phyloP scores from a whole-genome alignment of 2,113 vertebrate genomes.

The Todiramphus saurophagus region DNA sequence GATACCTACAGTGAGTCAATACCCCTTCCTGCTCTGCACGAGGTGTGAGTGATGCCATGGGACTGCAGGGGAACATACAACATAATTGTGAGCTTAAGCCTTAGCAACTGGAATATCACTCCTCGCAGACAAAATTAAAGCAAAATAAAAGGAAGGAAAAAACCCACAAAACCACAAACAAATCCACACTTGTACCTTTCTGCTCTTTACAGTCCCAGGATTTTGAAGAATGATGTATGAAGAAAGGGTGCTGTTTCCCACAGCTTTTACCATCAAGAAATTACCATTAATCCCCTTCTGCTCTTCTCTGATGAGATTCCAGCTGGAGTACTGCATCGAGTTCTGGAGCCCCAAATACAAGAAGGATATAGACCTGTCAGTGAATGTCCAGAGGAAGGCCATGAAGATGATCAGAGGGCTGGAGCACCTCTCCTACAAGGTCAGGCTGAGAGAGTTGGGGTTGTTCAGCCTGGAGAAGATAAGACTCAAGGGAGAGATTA shows the following conservation, averaged over 20 bases:
- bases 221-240: not conserved
- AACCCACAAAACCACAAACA: too few relatives aligned
- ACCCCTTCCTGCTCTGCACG: not conserved
- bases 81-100: accelerated
- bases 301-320: too few relatives aligned
- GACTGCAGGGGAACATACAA: not conserved
- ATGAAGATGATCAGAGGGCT: too few relatives aligned
- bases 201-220: not conserved
- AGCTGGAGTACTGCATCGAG: too few relatives aligned
- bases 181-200: not conserved
- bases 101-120: not conserved
- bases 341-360: too few relatives aligned
- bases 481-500: too few relatives aligned
- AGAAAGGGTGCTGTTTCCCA: not conserved
- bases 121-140: not conserved
- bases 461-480: too few relatives aligned
- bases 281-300: too few relatives aligned
- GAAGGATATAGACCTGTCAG: too few relatives aligned
- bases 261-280: not conserved
- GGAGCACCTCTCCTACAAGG: too few relatives aligned
- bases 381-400: too few relatives aligned
- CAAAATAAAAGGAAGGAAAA: not conserved
- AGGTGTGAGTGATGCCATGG: not conserved
- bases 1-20: not conserved
- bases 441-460: too few relatives aligned